Evolutionary conservation across 2,888 invertebrate species (phyloP), one percentile per base, ranked within the genome.

Genomic region (Thymelicus lineola): DNA sequence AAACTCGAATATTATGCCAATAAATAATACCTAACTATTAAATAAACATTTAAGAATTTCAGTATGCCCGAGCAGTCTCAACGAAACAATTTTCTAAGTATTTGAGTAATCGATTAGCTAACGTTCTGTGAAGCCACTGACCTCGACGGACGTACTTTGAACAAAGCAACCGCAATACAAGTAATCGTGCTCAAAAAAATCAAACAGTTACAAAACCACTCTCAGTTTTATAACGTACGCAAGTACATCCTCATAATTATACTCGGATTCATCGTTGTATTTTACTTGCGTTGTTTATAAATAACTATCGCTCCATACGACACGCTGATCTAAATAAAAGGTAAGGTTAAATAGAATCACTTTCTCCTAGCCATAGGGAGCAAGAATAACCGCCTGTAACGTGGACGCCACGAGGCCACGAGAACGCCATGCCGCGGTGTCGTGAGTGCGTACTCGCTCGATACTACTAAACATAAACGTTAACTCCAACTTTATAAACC

Each of bases 81-180:
- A 58, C 59, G 70, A 76, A 76, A 75, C 75, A 74, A 78, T 76
- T 83, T 84, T 86, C 82, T 85, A 83, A 83, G 76, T 86, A 78
- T 80, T 76, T 76, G 82, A 81, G 78, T 75, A 82, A 88, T 82
- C 82, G 84, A 87, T 91, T 90, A 86, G 82, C 85, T 83, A 90
- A 91, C 82, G 85, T 86, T 86, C 85, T 84, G 86, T 87, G 83
- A 78, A 88, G 83, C 84, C 77, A 80, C 81, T 86, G 90, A 87
- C 92, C 92, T 92, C 90, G 90, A 80, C 79, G 85, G 90, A 80
- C 79, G 85, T 84, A 86, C 86, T 86, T 86, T 82, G 84, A 89
- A 90, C 90, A 89, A 90, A 88, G 88, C 87, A 83, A 79, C 77
- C 74, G 77, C 80, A 75, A 75, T 74, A 74, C 74, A 69, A 76